A percentile compares a stretch with the other conserved stretches of the same genome.
These are phyloP conservation scores for Polydrusus pterygomalis DNA, from an alignment of 2,888 invertebrate genomes.

Conservation along the genomic window DNA sequence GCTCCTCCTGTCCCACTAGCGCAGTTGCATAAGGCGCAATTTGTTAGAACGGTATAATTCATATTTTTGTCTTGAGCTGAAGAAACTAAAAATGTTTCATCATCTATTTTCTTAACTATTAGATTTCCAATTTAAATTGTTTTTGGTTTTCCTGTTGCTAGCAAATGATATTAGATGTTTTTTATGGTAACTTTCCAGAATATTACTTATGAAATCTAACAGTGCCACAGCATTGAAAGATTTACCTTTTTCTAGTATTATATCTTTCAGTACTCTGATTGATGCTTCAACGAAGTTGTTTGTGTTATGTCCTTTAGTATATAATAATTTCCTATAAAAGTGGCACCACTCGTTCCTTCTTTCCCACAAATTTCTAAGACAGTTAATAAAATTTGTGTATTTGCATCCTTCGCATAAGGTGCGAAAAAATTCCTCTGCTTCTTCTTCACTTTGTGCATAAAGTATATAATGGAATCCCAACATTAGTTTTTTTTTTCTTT, in stretches of 20 bases:
- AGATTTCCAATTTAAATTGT: not conserved
- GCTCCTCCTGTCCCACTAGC: not conserved
- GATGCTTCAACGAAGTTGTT: conserved; percentile 18
- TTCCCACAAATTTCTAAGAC: conserved; percentile 1
- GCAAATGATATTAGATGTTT: not conserved
- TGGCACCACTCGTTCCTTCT: conserved; percentile 9
- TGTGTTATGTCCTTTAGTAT: conserved; percentile 15
- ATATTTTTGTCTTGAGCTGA: not conserved
- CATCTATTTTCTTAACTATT: not conserved
- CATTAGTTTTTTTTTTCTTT: conserved; percentile 15
- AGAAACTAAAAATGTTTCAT: not conserved
- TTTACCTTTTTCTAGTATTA: conserved; percentile 9
- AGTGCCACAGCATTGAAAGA: conserved; percentile 23
- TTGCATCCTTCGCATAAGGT: not conserved
- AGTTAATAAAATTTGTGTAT: conserved; percentile 3
- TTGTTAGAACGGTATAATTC: conserved; percentile 1
- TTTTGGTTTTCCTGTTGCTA: not conserved
- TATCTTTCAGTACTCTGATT: conserved; percentile 12
- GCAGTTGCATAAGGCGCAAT: conserved; percentile 10
- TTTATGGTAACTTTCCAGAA: conserved; percentile 26
- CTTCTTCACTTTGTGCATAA: not conserved
- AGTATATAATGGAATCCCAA: conserved; percentile 13
- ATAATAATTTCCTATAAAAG: not conserved
- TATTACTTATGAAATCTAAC: conserved; percentile 21
- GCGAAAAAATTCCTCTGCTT: not conserved